phyloP scores from a whole-genome alignment of 1,140 invertebrate genomes.

The Plutomurus gul region DNA sequence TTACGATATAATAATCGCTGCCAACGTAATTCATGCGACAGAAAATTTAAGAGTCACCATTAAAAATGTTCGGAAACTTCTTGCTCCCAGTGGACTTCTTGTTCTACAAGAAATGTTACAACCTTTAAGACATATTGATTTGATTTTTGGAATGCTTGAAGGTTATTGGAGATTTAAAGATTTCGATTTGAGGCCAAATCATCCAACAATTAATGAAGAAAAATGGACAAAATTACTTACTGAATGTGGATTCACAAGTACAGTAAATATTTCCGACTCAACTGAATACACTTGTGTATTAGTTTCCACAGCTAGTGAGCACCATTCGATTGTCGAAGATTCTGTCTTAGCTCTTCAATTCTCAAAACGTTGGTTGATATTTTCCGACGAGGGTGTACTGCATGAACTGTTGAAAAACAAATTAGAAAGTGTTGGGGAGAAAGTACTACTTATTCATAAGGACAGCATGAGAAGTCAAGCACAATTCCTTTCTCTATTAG shows the following conservation, averaged over 20 bases:
- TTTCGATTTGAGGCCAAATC: background rate
- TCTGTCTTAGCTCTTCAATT: background rate
- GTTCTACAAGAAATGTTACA: conserved; percentile 22
- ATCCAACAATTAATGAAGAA: background rate
- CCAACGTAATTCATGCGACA: conserved; percentile 34
- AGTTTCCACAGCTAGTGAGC: background rate
- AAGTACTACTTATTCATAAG: background rate
- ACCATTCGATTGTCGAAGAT: background rate
- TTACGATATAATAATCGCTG: conserved; percentile 31
- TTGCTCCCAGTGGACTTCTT: background rate
- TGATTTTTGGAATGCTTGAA: background rate
- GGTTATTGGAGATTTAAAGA: conserved; percentile 22
- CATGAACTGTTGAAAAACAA: background rate
- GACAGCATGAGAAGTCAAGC: background rate
- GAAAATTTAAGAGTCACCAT: background rate
- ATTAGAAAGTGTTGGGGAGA: background rate
- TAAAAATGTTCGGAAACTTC: background rate
- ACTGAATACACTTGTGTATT: background rate
- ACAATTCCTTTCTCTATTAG: background rate
- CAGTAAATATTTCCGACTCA: background rate
- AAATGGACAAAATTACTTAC: background rate
- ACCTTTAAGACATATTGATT: background rate
- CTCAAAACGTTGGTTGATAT: background rate
- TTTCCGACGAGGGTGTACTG: background rate
- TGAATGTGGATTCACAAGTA: background rate